These are phyloP conservation scores for Hirtodrosophila duncani DNA, from an alignment of 2,888 invertebrate species.

Conservation along the genomic window DNA sequence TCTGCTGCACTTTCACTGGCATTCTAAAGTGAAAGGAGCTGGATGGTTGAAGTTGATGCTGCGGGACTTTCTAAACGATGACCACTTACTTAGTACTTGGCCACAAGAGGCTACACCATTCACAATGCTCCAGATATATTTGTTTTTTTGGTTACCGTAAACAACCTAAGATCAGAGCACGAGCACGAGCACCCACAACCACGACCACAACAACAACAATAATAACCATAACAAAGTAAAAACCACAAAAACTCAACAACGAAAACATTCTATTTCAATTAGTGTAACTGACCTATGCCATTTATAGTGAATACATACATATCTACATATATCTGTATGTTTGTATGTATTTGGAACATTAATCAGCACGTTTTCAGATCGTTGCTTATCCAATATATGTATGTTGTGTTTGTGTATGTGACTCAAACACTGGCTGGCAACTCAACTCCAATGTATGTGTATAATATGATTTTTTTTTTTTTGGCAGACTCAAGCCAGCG, in stretches of 20 bases:
- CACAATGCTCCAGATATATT: slow-evolving; percentile 17
- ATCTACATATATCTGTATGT: slow-evolving; percentile 7
- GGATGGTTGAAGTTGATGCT: slow-evolving; percentile 18
- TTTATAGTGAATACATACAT: slow-evolving; percentile 30
- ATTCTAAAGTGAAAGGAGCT: slow-evolving; percentile 62
- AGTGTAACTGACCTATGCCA: slow-evolving; percentile 71
- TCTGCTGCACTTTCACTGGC: slow-evolving; percentile 49
- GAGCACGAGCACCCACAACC: slow-evolving; percentile 35
- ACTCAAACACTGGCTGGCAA: slow-evolving; percentile 9
- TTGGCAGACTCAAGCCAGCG: slow-evolving; percentile 12
- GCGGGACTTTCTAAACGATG: slow-evolving; percentile 53
- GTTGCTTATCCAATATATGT: slow-evolving; percentile 13
- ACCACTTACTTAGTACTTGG: slow-evolving; percentile 16
- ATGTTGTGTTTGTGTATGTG: slow-evolving; percentile 19
- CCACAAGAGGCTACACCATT: slow-evolving; percentile 32
- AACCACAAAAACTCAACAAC: slow-evolving; percentile 19
- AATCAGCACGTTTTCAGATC: slow-evolving; percentile 63
- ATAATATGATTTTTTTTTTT: slow-evolving; percentile 5
- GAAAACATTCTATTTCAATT: slow-evolving; percentile 66
- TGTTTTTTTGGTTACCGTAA: too few relatives aligned
- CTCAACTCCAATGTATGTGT: slow-evolving; percentile 8
- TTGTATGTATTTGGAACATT: slow-evolving; percentile 37
- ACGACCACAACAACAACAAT: background rate
- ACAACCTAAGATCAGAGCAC: background rate
- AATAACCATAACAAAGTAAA: background rate